Conservation (phyloP, 2,888 invertebrate genomes). For the Incurvaria masculella region DNA sequence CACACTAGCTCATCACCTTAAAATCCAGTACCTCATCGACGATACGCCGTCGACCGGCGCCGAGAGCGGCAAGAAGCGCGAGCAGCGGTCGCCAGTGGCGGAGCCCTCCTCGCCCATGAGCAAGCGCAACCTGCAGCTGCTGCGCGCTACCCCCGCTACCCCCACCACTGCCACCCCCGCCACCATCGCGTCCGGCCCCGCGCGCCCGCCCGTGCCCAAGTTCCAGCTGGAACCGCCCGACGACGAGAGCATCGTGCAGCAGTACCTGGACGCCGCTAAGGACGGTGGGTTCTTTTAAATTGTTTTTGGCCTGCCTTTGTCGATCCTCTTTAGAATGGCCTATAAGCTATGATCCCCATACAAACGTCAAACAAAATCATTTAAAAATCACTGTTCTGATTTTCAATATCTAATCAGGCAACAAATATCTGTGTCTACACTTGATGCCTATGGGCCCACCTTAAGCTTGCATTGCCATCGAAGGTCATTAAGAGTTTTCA, state of each 20-base stretch:
- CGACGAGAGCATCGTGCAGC: background rate
- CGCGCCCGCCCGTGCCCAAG: slow-evolving; percentile 26
- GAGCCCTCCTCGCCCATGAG: slow-evolving; percentile 46
- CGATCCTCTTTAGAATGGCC: too few species aligned
- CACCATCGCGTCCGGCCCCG: slow-evolving; percentile 23
- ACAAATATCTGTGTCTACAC: too few species aligned
- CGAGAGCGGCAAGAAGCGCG: slow-evolving; percentile 20
- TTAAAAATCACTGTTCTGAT: too few species aligned
- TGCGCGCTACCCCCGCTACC: slow-evolving; percentile 27
- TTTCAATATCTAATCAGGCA: too few species aligned
- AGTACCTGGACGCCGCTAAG: background rate
- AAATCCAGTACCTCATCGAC: slow-evolving; percentile 36
- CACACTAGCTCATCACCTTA: too few species aligned
- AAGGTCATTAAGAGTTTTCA: too few species aligned
- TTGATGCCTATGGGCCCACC: too few species aligned
- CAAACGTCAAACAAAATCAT: too few species aligned
- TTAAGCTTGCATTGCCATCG: too few species aligned
- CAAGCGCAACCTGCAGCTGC: slow-evolving; percentile 50
- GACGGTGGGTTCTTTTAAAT: too few species aligned
- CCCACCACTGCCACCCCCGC: slow-evolving; percentile 10
- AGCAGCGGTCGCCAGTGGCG: slow-evolving; percentile 14
- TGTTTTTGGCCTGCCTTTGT: too few species aligned
- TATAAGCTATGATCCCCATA: too few species aligned
- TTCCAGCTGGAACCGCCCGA: slow-evolving; percentile 21
- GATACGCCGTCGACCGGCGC: slow-evolving; percentile 26